These are phyloP conservation scores for Cromileptes altivelis DNA, from an alignment of 2,113 vertebrate species.

Conservation along the genomic window DNA sequence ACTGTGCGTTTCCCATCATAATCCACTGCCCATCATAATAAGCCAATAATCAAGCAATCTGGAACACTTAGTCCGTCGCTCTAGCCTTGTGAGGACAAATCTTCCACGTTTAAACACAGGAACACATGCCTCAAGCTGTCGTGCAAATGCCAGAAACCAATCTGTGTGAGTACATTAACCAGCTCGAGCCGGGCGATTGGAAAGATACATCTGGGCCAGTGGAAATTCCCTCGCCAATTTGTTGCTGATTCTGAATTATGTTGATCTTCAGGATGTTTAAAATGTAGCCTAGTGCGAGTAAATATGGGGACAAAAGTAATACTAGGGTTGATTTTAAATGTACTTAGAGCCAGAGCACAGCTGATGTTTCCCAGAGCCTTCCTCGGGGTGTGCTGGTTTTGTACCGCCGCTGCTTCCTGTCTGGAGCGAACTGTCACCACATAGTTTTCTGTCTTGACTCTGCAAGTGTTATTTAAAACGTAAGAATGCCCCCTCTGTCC, in stretches of 20 bases:
- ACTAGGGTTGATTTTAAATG: slow-evolving; percentile 7
- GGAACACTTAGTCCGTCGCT: slow-evolving; percentile 8
- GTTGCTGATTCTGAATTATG: slow-evolving; percentile 25
- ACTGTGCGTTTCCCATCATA: slow-evolving; percentile 6
- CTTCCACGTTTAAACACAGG: background rate
- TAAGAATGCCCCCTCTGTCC: background rate
- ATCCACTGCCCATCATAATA: slow-evolving; percentile 28
- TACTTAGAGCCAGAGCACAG: slow-evolving; percentile 27
- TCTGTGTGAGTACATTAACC: background rate
- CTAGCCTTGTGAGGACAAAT: slow-evolving; percentile 7
- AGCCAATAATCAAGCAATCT: slow-evolving; percentile 40
- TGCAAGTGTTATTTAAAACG: background rate
- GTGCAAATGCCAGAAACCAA: background rate
- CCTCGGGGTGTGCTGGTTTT: slow-evolving; percentile 8
- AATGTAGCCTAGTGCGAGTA: slow-evolving; percentile 17
- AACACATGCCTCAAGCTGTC: background rate
- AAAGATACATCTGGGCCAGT: background rate
- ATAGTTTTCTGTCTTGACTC: background rate
- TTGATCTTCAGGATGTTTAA: slow-evolving; percentile 29
- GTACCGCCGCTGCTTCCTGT: slow-evolving; percentile 9
- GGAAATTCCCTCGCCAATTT: slow-evolving; percentile 7
- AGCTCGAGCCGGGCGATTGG: background rate
- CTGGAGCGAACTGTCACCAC: slow-evolving; percentile 19
- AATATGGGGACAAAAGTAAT: slow-evolving; percentile 13
- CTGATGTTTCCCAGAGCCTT: slow-evolving; percentile 32